Base-by-base conservation (phyloP, 1,140 invertebrate genomes). In the Pogonomyrmex barbatus region DNA sequence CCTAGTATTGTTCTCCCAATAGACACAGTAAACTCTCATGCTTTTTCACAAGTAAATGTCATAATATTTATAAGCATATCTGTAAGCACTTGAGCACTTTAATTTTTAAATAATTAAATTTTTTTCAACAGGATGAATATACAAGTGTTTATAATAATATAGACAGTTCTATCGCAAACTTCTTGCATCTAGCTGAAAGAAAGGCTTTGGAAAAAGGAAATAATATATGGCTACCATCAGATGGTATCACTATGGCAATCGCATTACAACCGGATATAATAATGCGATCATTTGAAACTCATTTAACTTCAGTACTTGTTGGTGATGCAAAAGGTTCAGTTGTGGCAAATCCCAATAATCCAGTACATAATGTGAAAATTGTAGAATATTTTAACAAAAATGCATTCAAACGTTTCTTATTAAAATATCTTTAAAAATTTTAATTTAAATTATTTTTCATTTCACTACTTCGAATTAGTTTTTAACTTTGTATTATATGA, bases 121-220 rank as follows among this genome's bases (percentile, higher is more conserved):
- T 71, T 45, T 86, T 88, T 24, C 8, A 70, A 56, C 52, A 96
- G 95, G 77, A 93, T 30, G 96, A 95, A 94, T 91, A 95, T 14
- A 85, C 67, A 9, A 86, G 95, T 0, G 81, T 92, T 24, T 89
- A 95, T 3, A 95, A 95, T 3, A 70, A 36, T 2, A 39, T 94
- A 1, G 88, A 94, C 36, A 94, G 93, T 3, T 82, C 91, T 9
- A 88, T 92, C 3, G 91, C 95, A 2, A 47, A 89, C 0, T 94
- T 96, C 47, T 75, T 96, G n/a, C 95, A 96, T 65, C 91, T 92
- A 87, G 94, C 94, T 10, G 95, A 96, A 88, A 81, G 45, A 33
- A n/a, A 88, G 3, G 71, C 50, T 52, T 56, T 94, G 24, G 24
- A 42, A 3, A 76, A 87, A 47, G 0, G 0, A 0, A 10, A 24